Conservation (phyloP, 2,797 vertebrate genomes). For the Macropus fuliginosus region DNA sequence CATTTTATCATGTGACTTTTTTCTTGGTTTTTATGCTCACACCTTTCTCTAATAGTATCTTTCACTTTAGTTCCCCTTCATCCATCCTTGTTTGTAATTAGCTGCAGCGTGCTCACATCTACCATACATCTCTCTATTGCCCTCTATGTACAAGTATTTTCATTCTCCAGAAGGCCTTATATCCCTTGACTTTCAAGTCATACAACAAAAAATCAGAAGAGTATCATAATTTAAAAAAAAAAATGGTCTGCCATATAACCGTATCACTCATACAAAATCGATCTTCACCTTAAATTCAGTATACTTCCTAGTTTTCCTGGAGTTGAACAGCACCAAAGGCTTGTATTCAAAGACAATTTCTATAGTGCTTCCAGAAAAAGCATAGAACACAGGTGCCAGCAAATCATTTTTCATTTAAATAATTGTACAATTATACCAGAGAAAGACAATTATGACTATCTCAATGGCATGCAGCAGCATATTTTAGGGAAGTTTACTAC, state of each 20-base stretch:
- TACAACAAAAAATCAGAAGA: neutral
- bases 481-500: neutral
- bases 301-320: neutral
- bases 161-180: neutral
- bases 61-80: no score
- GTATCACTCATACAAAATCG: neutral
- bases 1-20: neutral
- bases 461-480: neutral
- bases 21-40: no score
- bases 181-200: neutral
- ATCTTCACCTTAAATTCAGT: neutral
- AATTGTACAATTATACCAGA: slow-evolving; percentile 27
- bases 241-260: neutral
- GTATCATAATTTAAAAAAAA: neutral
- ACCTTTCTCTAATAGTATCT: no score
- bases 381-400: neutral
- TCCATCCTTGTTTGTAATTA: no score
- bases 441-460: slow-evolving; percentile 37
- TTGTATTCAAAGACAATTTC: slow-evolving; percentile 39
- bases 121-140: no score
- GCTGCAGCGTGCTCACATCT: no score
- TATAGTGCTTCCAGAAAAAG: neutral
- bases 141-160: neutral
- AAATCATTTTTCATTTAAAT: slow-evolving; percentile 56
- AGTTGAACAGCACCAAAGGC: neutral